Evolutionary conservation across 2,888 invertebrate species (phyloP), one percentile per base, ranked within the genome.

Genomic region (Onthophagus sagittarius): DNA sequence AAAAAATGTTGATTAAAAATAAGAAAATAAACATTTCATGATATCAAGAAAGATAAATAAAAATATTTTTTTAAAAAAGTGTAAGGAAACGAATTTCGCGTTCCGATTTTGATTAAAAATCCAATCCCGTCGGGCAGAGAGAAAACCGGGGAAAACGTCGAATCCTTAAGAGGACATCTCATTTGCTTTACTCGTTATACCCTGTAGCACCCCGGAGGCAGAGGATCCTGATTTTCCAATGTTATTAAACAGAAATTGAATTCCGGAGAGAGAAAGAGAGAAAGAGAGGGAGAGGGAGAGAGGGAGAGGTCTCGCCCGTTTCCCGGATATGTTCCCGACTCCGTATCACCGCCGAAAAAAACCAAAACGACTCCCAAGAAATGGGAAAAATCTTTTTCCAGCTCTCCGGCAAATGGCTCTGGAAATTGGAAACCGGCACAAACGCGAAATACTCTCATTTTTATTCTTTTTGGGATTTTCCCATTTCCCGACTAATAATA

Each of bases 191-290:
- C 39, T 53, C 39, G 39, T 53, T 53, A 53, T 23, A 23, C 23
- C 39, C 39, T 7, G 9, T 53, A 7, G 11, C 39, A 53, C 9
- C 39, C 39, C 39, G 39, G 23, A 53, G 39, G 39, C 39, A 23
- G 67, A 33, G 23, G 67, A 67, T 67, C 72, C 72, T 70, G 74
- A 72, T 74, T 77, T 75, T 72, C 72, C 74, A 75, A 76, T 77
- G 76, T 75, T 76, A 77, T 77, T 77, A 76, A 76, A 77, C 71
- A 78, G 77, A 78, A 78, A 76, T 77, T 77, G 75, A 76, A 75
- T 78, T 77, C 76, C 73, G 67, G 64, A 74, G 73, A 73, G 73
- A 23, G 23, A 23, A 3, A 23, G 3, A 23, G 23, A 23, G 23
- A 2, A 3, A 23, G 23, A 23, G 23, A 23, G 23, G 23, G 23